Base-by-base conservation (phyloP, 2,888 invertebrate species). In the Agriopis leucophaearia region DNA sequence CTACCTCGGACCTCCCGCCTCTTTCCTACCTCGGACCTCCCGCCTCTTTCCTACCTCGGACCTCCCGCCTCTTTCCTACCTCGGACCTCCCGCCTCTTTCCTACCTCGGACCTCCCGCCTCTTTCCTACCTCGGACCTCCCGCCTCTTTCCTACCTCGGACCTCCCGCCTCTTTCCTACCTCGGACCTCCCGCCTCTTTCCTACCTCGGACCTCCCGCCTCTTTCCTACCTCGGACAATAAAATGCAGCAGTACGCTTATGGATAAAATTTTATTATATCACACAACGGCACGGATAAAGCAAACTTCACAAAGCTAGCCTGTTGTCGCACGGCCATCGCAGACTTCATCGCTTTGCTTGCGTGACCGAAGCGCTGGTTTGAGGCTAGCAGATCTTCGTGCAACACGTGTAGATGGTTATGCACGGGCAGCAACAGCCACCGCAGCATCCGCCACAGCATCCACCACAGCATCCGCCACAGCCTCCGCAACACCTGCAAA, bases 331-430 rank as follows among this genome's bases (percentile, higher is more conserved):
- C 58, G 61, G 44, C 40, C 59, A 55, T 50, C 60, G 54, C 52
- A 64, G 70, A 54, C 63, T 15, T 68, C 74, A 74, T 72, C 48
- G 56, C 57, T 36, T 1, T 62, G 50, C 56, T 52, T 12, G 13
- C 6, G 50, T 16, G 50, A 35, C 50, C 50, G 50, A 27, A 27
- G 35, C 35, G 50, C 12, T 6, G 50, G 2, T 27, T 13, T 27
- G 50, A 27, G 50, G 13, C 27, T 80, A 92, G 79, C 92, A 92
- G 73, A 91, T 92, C 90, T 92, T 92, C 60, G 91, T 92, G 80
- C 91, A 92, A 78, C 91, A 91, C 42, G 91, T 91, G 82, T 91
- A 89, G 72, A 92, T 91, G 0, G 91, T 92, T 67, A 92, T 91
- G 73, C 79, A 81, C 0, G 91, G 91, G 8, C 51, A 51, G 51